These are phyloP conservation scores for Drosophila bocki DNA, from an alignment of 1,140 invertebrate genomes.

Conservation along the genomic window DNA sequence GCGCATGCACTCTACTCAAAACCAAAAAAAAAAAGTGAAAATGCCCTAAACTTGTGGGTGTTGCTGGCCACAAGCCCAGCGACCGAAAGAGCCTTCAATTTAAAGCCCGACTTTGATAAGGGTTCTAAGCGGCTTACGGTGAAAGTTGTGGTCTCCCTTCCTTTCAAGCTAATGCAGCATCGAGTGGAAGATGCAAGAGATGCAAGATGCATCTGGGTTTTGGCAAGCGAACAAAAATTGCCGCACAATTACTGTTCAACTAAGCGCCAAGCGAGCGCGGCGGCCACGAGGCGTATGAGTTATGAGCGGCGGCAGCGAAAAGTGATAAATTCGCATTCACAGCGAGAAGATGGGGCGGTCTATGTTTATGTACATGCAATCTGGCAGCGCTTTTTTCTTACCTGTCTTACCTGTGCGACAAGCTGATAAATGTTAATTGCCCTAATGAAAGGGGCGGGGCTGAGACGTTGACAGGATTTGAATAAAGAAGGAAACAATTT, in stretches of 20 bases:
- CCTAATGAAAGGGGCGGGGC: constrained; percentile 13
- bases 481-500: not conserved
- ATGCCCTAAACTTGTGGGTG: constrained; percentile 48
- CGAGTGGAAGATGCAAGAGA: not conserved
- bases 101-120: constrained; percentile 68
- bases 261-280: constrained; percentile 63
- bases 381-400: constrained; percentile 30
- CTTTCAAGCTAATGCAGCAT: not conserved
- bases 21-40: constrained; percentile 45
- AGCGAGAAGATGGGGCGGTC: constrained; percentile 21
- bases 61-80: constrained; percentile 12
- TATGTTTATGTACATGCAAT: constrained; percentile 15
- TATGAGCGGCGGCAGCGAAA: constrained; percentile 62
- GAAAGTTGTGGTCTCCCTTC: constrained; percentile 46
- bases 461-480: constrained; percentile 15
- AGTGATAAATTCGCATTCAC: constrained; percentile 61
- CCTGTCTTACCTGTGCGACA: constrained; percentile 21
- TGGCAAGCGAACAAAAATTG: constrained; percentile 65
- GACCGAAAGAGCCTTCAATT: constrained; percentile 13
- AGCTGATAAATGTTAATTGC: constrained; percentile 47
- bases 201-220: constrained; percentile 33
- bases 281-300: constrained; percentile 70
- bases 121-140: constrained; percentile 74
- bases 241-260: constrained; percentile 75
- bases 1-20: constrained; percentile 53